These are phyloP conservation scores for Priocnemis perturbator DNA, from an alignment of 2,888 invertebrate genomes.

Conservation along the genomic window DNA sequence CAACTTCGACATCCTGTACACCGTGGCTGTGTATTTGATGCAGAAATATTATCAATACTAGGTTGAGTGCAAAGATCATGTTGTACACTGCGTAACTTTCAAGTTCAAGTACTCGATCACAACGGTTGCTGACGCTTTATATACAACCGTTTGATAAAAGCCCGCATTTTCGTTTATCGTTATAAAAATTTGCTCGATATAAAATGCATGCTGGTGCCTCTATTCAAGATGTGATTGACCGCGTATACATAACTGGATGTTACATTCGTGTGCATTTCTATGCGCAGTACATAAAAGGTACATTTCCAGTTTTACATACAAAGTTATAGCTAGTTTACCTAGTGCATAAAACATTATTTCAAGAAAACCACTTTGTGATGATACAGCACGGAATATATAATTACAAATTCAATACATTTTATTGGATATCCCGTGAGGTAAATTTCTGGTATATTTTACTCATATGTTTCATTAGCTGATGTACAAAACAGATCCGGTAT, in stretches of 20 bases:
- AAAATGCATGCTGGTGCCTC: constrained; percentile 64
- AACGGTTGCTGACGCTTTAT: constrained; percentile 44
- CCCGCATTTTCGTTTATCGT: constrained; percentile 53
- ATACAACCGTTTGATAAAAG: constrained; percentile 41
- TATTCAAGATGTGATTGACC: constrained; percentile 50
- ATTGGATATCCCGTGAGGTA: constrained; percentile 20
- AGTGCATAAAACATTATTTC: not conserved
- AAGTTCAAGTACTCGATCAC: constrained; percentile 48
- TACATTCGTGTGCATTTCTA: constrained; percentile 3
- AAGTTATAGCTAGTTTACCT: not conserved
- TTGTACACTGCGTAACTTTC: constrained; percentile 36
- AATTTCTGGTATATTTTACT: constrained; percentile 43
- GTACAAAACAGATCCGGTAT: constrained; percentile 51
- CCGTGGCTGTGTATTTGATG: constrained; percentile 17
- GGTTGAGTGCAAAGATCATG: constrained; percentile 43
- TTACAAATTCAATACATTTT: constrained; percentile 5
- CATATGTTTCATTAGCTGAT: constrained; percentile 38
- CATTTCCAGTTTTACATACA: constrained; percentile 2
- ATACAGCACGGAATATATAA: not conserved
- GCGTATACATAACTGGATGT: constrained; percentile 23
- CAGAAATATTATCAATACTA: constrained; percentile 39
- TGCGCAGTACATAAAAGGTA: constrained; percentile 13
- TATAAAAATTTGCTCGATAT: constrained; percentile 33
- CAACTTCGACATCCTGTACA: constrained; percentile 52
- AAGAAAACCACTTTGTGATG: not conserved